Base-by-base conservation (phyloP, 2,797 vertebrate species). In the Caiman crocodilus region DNA sequence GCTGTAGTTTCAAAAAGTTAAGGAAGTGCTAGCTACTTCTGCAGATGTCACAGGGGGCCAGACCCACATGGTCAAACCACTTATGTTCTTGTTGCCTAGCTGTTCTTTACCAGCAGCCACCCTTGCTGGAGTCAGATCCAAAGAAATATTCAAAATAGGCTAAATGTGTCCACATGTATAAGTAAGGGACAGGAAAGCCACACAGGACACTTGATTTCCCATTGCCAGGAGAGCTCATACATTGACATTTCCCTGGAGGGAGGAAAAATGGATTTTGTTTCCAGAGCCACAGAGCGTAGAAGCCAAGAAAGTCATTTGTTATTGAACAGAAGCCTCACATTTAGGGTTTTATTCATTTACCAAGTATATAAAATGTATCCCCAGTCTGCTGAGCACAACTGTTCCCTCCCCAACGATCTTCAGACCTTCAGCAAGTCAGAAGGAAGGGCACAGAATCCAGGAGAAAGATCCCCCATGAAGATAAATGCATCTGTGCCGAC, bases 21-120 rank as follows among this genome's bases (percentile, higher is more conserved):
- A 32, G 11, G 2, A 57, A 26, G 71, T 0, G 5, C 83, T 81
- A 89, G 85, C 92, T 90, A 71, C 76, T 94, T 94, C 86, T 95
- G 94, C 58, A 80, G 89, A 90, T 89, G 95, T 85, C 30, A 92
- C 56, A 92, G 35, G 32, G 32, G 32, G 58, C 23, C 42, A 50
- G 42, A 50, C 42, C 42, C 85, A 76, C 73, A 32, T 59, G 90
- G 79, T 95, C 86, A 94, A 90, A 92, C 79, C 90, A 69, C 60
- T 82, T 0, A 0, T 55, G 69, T 35, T 92, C 87, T 83, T 93
- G 92, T 91, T 96, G 95, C 88, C 80, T 61, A 94, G 76, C 58
- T 95, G 86, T 84, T 90, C 88, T 92, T 93, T 76, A 80, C 82
- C 83, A 95, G 42, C 42, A 50, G 76, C 84, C 86, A 86, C 84